These are phyloP conservation scores for Panagrolaimus sp. DNA, from an alignment of 1,140 invertebrate genomes.

Conservation along the genomic window DNA sequence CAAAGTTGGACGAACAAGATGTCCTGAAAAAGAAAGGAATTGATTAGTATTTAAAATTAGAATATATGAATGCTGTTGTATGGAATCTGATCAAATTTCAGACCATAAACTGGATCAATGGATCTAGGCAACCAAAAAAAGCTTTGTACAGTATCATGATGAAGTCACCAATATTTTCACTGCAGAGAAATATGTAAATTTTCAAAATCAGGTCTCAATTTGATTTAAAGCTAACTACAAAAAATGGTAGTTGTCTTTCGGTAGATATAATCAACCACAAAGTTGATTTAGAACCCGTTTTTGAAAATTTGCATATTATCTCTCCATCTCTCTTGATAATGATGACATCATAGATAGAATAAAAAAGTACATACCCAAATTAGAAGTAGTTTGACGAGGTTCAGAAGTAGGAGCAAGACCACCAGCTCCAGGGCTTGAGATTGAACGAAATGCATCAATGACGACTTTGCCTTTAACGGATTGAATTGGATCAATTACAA, in stretches of 20 bases:
- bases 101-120: no score
- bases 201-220: no score
- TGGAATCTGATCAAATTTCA: no score
- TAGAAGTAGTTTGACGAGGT: constrained; percentile 30
- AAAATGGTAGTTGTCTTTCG: no score
- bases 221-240: no score
- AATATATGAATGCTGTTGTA: no score
- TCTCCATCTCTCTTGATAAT: no score
- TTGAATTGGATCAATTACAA: constrained; percentile 97
- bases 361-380: constrained; percentile 20
- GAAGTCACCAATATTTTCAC: no score
- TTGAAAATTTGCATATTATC: no score
- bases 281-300: no score
- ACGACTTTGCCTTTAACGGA: constrained; percentile 75
- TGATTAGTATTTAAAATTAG: neutral
- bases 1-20: constrained; percentile 16
- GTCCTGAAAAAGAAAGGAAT: constrained; percentile 26
- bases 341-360: neutral
- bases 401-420: constrained; percentile 24
- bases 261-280: no score
- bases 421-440: neutral
- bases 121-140: neutral
- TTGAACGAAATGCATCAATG: constrained; percentile 31
- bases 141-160: neutral
- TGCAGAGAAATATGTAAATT: no score